Percentiles rank a stretch among this genome's conserved stretches.
Conservation (phyloP, 2,113 vertebrate species). For the Tragelaphus imberbis region DNA sequence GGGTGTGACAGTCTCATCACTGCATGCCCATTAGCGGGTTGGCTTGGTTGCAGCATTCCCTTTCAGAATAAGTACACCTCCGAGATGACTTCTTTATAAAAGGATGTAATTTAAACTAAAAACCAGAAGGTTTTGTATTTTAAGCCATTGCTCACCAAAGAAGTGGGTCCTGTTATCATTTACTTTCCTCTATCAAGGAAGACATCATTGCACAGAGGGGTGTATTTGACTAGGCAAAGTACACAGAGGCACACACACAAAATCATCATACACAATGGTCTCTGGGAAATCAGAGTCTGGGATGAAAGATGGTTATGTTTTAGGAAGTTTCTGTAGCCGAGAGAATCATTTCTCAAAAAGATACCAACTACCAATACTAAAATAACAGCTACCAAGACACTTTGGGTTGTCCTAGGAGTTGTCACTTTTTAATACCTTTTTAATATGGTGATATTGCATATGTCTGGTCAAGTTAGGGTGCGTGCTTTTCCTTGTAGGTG, state of each 20-base stretch:
- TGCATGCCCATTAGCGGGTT: neutral
- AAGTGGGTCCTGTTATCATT: constrained; percentile 5
- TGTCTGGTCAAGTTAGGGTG: neutral
- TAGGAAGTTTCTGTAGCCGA: neutral
- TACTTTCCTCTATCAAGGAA: constrained; percentile 56
- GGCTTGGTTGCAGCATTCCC: neutral
- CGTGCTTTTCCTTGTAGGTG: neutral
- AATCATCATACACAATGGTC: neutral
- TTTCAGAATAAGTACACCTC: neutral
- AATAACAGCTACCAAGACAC: neutral
- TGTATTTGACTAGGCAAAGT: constrained; percentile 50
- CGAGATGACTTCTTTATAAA: neutral
- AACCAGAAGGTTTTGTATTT: constrained; percentile 40
- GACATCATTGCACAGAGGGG: constrained; percentile 13
- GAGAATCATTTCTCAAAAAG: constrained; percentile 10
- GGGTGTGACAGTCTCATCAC: neutral
- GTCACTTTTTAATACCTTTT: neutral
- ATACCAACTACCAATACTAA: neutral
- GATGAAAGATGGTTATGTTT: constrained; percentile 6
- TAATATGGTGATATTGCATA: neutral
- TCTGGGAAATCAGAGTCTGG: constrained; percentile 4
- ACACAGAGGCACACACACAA: constrained; percentile 16
- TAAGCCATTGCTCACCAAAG: constrained; percentile 54
- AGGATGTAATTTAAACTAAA: constrained; percentile 50
- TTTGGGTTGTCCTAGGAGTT: neutral